These are phyloP conservation scores for Pionites leucogaster DNA, from an alignment of 2,113 vertebrate species.

Conservation along the genomic window DNA sequence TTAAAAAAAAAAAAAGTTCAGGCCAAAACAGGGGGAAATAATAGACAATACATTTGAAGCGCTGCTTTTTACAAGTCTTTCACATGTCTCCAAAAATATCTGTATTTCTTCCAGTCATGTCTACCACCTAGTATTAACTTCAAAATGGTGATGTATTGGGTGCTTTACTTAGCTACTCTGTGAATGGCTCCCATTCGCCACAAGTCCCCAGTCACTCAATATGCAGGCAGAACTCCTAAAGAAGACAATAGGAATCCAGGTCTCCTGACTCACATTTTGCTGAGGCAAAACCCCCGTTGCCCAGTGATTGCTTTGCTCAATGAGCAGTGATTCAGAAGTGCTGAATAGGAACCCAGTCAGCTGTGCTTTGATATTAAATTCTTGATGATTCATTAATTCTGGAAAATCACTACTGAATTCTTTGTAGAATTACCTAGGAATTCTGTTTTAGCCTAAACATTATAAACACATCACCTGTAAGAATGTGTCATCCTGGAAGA, in stretches of 20 bases:
- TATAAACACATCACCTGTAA: not conserved
- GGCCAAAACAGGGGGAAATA: conserved; percentile 35
- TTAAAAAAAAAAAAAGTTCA: not conserved
- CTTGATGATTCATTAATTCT: conserved; percentile 9
- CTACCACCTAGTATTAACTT: conserved; percentile 55
- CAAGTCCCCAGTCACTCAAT: conserved; percentile 26
- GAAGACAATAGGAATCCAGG: conserved; percentile 34
- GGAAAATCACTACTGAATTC: not conserved
- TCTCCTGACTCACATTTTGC: conserved; percentile 58
- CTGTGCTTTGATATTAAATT: conserved; percentile 45
- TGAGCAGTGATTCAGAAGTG: conserved; percentile 34
- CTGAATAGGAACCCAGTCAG: conserved; percentile 27
- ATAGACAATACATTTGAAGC: conserved; percentile 21
- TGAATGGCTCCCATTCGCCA: conserved; percentile 39
- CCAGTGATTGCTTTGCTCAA: conserved; percentile 10
- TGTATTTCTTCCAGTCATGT: conserved; percentile 63
- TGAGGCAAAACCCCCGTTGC: conserved; percentile 37
- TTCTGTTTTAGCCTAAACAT: not conserved
- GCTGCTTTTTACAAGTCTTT: conserved; percentile 34
- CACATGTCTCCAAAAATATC: conserved; percentile 45
- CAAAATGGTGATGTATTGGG: conserved; percentile 47
- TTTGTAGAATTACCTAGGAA: not conserved
- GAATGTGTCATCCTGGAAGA: not conserved
- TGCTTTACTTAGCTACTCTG: not conserved
- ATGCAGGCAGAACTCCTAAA: conserved; percentile 42